phyloP scores from a whole-genome alignment of 2,797 vertebrate species.

The Helarctos malayanus region DNA sequence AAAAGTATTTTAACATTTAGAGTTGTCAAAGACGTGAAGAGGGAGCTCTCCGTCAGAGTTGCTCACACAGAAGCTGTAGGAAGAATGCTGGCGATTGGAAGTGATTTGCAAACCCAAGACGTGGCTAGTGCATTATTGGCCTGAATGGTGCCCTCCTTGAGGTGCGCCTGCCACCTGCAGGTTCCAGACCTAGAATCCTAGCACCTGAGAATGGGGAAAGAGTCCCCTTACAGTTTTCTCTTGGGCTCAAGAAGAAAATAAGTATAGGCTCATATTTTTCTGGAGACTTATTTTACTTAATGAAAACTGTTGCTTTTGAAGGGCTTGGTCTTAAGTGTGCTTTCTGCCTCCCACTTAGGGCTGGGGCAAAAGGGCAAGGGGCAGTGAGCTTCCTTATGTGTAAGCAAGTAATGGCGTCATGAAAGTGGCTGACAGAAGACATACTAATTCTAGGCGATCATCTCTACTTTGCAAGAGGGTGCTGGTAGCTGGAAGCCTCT shows the following conservation, averaged over 20 bases:
- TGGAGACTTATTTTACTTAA: not conserved
- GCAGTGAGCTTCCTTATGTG: not conserved
- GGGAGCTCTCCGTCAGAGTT: not conserved
- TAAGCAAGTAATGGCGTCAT: not conserved
- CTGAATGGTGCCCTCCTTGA: not conserved
- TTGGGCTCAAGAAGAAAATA: not conserved
- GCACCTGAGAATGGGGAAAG: not conserved
- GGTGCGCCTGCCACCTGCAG: not conserved
- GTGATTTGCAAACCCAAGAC: not conserved
- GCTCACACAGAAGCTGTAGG: not conserved
- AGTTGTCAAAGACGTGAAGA: not conserved
- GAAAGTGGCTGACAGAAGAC: slow-evolving; percentile 3
- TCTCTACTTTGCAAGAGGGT: slow-evolving; percentile 2
- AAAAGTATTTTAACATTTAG: slow-evolving; percentile 33
- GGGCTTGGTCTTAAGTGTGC: slow-evolving; percentile 4
- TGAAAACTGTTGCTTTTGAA: not conserved
- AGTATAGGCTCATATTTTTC: slow-evolving; percentile 13
- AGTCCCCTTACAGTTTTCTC: not conserved
- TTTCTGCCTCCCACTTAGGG: not conserved
- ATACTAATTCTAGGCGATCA: not conserved
- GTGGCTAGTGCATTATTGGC: not conserved
- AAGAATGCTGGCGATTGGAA: not conserved
- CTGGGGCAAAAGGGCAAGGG: not conserved
- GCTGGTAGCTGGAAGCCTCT: not conserved
- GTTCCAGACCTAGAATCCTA: not conserved